Percentiles rank a stretch among this genome's conserved stretches.
phyloP scores from a whole-genome alignment of 2,888 invertebrate genomes.

The Lycaena phlaeas region DNA sequence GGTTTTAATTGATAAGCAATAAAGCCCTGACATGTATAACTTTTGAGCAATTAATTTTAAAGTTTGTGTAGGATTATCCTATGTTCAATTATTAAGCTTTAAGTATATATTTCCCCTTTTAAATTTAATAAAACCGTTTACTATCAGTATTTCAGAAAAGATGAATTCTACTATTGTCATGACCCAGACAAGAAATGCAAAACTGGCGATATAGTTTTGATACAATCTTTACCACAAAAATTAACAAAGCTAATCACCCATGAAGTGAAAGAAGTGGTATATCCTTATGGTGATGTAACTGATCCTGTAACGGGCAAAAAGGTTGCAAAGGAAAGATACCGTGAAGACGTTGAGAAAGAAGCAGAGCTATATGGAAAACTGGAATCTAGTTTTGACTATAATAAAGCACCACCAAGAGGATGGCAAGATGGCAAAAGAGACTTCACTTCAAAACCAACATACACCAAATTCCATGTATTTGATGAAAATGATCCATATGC shows the following conservation, averaged over 20 bases:
- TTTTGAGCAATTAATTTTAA: too few relatives aligned
- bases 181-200: conserved; percentile 85
- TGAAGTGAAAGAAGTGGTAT: conserved; percentile 83
- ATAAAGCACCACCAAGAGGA: conserved; percentile 84
- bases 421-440: conserved; percentile 88
- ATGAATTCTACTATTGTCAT: conserved; percentile 81
- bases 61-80: too few relatives aligned
- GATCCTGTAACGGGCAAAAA: conserved; percentile 89
- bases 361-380: conserved; percentile 80
- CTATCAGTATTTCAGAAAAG: conserved; percentile 82
- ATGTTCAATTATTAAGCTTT: too few relatives aligned
- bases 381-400: conserved; percentile 80
- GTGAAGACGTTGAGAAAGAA: conserved; percentile 80
- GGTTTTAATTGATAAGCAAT: too few relatives aligned
- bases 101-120: too few relatives aligned
- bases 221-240: conserved; percentile 81
- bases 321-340: conserved; percentile 80
- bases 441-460: conserved; percentile 83
- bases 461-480: conserved; percentile 85
- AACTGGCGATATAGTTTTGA: conserved; percentile 86
- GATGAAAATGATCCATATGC: conserved; percentile 82
- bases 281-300: conserved; percentile 87
- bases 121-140: too few relatives aligned
- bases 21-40: too few relatives aligned
- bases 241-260: conserved; percentile 85